Evolutionary conservation across 2,888 invertebrate genomes (phyloP).

Genomic region (Poecilus cupreus): DNA sequence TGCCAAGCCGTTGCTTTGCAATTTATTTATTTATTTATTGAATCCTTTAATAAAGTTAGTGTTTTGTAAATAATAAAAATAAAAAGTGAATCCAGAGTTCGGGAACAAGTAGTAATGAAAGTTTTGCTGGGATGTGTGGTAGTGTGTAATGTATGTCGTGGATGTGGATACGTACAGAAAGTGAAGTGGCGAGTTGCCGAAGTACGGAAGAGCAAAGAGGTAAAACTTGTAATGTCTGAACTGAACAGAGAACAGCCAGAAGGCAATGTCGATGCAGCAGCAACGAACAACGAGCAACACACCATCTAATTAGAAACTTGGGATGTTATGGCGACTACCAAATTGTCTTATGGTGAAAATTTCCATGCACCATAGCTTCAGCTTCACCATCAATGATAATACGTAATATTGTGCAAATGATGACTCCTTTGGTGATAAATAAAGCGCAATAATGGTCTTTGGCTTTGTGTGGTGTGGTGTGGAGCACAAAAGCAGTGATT

Average conservation of each 20-base stretch:
- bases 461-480: not conserved
- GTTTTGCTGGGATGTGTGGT: no score
- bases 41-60: no score
- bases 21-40: no score
- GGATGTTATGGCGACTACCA: conserved; percentile 19
- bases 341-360: conserved; percentile 1
- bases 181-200: not conserved
- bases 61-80: no score
- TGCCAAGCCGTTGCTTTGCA: no score
- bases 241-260: conserved; percentile 10
- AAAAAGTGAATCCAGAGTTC: no score
- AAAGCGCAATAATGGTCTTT: conserved; percentile 9
- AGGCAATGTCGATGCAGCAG: conserved; percentile 13
- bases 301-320: conserved; percentile 39
- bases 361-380: no score
- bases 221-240: conserved; percentile 35
- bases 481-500: conserved; percentile 19
- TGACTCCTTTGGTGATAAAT: not conserved
- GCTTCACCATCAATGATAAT: no score
- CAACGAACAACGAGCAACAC: conserved; percentile 29
- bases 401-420: not conserved
- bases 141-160: no score
- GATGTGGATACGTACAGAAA: not conserved
- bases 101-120: no score
- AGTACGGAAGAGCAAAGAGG: conserved; percentile 1